phyloP scores from a whole-genome alignment of 2,888 invertebrate species.

The Sclerodermus sp. region DNA sequence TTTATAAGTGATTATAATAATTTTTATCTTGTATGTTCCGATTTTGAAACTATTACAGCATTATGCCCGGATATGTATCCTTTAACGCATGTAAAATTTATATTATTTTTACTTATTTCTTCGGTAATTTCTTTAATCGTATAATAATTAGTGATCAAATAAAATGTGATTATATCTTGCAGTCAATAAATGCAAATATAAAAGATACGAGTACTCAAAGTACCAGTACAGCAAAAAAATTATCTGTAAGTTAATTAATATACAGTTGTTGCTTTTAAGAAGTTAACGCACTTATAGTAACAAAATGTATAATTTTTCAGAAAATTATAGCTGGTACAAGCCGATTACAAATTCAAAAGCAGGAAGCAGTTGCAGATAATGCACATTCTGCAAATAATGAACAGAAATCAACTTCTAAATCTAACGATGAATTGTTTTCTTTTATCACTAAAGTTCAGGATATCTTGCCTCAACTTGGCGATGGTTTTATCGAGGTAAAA shows the following conservation, averaged over 20 bases:
- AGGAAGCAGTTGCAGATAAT: too few relatives aligned
- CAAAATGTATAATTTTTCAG: background rate
- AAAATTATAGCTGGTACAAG: background rate
- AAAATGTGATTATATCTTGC: slow-evolving; percentile 51
- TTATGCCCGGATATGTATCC: slow-evolving; percentile 72
- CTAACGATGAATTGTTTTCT: slow-evolving; percentile 38
- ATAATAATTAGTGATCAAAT: slow-evolving; percentile 60
- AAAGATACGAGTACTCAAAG: slow-evolving; percentile 8
- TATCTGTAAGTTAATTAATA: too few relatives aligned
- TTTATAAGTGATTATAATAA: slow-evolving; percentile 73
- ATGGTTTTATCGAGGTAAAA: slow-evolving; percentile 66
- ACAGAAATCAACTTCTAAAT: slow-evolving; percentile 6
- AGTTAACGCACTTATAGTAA: background rate
- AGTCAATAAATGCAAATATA: slow-evolving; percentile 23
- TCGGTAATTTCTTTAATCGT: slow-evolving; percentile 33
- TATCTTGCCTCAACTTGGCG: slow-evolving; percentile 80
- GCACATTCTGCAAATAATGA: too few relatives aligned
- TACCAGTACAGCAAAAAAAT: too few relatives aligned
- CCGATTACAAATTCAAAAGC: slow-evolving; percentile 8
- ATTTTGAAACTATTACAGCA: slow-evolving; percentile 66
- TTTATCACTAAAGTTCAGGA: slow-evolving; percentile 71
- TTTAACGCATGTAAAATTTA: too few relatives aligned
- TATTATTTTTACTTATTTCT: too few relatives aligned
- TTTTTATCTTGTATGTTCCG: slow-evolving; percentile 68
- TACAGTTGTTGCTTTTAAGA: too few relatives aligned